phyloP scores from a whole-genome alignment of 2,113 vertebrate genomes.

The Rissa tridactyla region DNA sequence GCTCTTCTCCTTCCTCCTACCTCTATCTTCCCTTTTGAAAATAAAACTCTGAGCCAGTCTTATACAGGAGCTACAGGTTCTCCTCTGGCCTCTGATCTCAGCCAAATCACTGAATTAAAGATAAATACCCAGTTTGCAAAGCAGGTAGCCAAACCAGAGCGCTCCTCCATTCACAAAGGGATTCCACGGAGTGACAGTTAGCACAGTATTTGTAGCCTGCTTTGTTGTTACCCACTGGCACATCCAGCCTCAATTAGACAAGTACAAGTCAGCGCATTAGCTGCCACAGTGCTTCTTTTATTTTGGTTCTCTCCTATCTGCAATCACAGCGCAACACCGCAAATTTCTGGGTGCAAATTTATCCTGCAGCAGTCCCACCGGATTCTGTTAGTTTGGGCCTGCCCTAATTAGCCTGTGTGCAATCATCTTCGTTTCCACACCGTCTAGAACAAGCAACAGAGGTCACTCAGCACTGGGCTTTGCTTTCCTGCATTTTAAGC shows the following conservation, averaged over 20 bases:
- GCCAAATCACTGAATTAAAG: not conserved
- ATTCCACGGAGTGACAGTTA: not conserved
- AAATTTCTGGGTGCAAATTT: not conserved
- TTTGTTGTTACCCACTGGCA: slow-evolving; percentile 33
- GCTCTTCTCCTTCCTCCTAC: not conserved
- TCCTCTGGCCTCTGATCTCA: not conserved
- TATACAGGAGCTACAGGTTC: not conserved
- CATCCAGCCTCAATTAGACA: slow-evolving; percentile 48
- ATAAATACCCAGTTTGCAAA: not conserved
- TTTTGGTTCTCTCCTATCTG: not conserved
- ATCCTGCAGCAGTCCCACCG: not conserved
- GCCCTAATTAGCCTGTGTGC: not conserved
- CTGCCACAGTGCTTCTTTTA: slow-evolving; percentile 31
- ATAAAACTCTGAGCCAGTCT: not conserved
- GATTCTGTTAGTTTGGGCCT: not conserved
- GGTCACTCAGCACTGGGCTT: not conserved
- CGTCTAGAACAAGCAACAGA: not conserved
- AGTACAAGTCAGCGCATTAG: slow-evolving; percentile 42
- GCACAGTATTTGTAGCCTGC: slow-evolving; percentile 4
- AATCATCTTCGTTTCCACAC: not conserved
- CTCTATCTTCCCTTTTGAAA: not conserved
- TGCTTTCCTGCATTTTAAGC: not conserved
- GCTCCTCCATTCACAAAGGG: not conserved
- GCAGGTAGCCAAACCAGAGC: not conserved
- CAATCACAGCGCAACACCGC: not conserved